Percentiles rank a stretch among this genome's conserved stretches.
phyloP scores from a whole-genome alignment of 2,113 vertebrate species.

The Eulemur rufifrons region DNA sequence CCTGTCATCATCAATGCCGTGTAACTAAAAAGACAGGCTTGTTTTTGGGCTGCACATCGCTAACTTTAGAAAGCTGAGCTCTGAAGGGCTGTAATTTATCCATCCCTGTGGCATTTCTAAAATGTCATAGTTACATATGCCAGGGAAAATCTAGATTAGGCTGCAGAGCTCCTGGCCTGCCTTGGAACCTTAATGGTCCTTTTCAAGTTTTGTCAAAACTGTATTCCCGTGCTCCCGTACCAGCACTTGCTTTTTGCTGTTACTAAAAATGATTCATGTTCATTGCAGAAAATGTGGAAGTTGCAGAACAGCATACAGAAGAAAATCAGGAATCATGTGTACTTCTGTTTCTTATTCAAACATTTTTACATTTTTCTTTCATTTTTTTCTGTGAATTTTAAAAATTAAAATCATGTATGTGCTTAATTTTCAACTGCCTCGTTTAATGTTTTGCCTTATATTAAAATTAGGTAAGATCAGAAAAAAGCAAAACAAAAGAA shows the following conservation, averaged over 20 bases:
- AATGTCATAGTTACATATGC: not conserved
- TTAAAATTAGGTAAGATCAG: slow-evolving; percentile 19
- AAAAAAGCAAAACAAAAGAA: slow-evolving; percentile 39
- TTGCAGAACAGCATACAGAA: not conserved
- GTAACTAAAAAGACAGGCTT: not conserved
- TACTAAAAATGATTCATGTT: not conserved
- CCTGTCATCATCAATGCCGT: not conserved
- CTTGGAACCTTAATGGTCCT: not conserved
- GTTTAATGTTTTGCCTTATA: slow-evolving; percentile 36
- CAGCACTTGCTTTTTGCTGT: not conserved
- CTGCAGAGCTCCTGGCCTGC: not conserved
- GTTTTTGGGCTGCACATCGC: not conserved
- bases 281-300: not conserved
- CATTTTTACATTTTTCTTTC: not conserved
- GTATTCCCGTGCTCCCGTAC: not conserved
- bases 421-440: slow-evolving; percentile 18
- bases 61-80: not conserved
- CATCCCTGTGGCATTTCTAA: not conserved
- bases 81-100: not conserved
- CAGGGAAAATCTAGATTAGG: not conserved
- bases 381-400: slow-evolving; percentile 14
- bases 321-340: not conserved
- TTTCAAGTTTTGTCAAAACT: slow-evolving; percentile 7
- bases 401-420: not conserved
- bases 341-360: not conserved